These are phyloP conservation scores for Aphidius gifuensis DNA, from an alignment of 1,140 invertebrate genomes.

Conservation along the genomic window DNA sequence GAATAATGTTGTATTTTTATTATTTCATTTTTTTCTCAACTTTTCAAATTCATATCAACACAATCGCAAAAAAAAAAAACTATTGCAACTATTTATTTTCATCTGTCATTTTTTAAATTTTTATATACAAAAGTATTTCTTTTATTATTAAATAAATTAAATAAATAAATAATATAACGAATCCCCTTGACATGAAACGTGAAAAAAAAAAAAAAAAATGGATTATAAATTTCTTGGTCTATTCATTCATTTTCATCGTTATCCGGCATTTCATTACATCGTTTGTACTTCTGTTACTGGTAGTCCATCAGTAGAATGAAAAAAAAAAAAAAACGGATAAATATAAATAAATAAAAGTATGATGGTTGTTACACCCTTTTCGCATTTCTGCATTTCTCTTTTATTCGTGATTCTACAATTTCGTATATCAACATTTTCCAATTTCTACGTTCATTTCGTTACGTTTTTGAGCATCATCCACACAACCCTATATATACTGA, in stretches of 20 bases:
- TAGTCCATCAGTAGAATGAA: too few species aligned
- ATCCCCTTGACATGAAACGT: too few species aligned
- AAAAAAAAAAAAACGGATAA: not conserved
- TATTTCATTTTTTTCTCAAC: too few species aligned
- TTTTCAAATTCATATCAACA: too few species aligned
- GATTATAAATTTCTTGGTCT: constrained; percentile 9
- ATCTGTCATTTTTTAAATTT: too few species aligned
- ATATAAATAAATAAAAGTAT: not conserved
- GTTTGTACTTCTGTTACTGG: constrained; percentile 8
- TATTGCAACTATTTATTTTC: too few species aligned
- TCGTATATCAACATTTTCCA: not conserved
- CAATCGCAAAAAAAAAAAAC: too few species aligned
- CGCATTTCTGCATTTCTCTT: constrained; percentile 13
- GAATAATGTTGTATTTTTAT: too few species aligned
- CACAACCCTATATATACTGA: not conserved
- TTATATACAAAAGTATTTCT: too few species aligned
- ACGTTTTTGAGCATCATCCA: not conserved
- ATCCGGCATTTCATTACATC: constrained; percentile 13
- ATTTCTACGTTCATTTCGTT: not conserved
- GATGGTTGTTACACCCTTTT: constrained; percentile 20
- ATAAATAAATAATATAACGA: too few species aligned
- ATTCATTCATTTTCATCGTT: constrained; percentile 21
- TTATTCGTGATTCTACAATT: not conserved
- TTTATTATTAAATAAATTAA: too few species aligned
- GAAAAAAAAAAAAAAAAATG: constrained; percentile 5